Evolutionary conservation across 2,797 vertebrate genomes (phyloP), one percentile per base, ranked within the genome.

Genomic region (Balearica regulorum): DNA sequence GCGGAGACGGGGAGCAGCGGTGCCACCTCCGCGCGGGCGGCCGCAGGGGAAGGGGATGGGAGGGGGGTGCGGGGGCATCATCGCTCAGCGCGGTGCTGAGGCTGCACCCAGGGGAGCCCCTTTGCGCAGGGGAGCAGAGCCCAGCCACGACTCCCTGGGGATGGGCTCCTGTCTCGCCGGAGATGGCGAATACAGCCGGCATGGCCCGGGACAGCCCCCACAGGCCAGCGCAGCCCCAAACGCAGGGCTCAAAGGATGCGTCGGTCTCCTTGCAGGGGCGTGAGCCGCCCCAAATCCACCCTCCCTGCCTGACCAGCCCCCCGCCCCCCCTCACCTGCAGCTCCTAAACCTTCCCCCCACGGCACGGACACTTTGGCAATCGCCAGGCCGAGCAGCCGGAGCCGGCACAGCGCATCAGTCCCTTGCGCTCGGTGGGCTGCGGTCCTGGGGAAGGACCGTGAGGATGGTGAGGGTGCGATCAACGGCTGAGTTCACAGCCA

Each of bases 281-380:
- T 8, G 8, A 54, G 37, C 54, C 25, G 15, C 64, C 41, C 49
- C 71, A 61, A 44, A 39, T 16, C 49, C 37, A n/a, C 43, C 5
- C 17, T 21, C 31, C 11, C 22, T 22, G 24, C 33, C 51, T 18
- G 6, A 24, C 2, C 22, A 7, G 15, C 31, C 29, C 60, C 41
- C 21, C 19, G 26, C 9, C 17, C 18, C n/a, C 35, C 49, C 37
- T 62, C 26, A 28, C 35, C 24, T 11, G 22, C 39, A 51, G n/a
- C 25, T 79, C 53, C 71, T 33, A 20, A 66, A 29, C 6, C 22
- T 48, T 35, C 25, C 31, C 48, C 10, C 33, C 51, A 13, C 0
- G 2, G 12, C 58, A 7, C 3, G 2, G 72, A 7, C 21, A n/a
- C 51, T 62, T 15, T 0, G 8, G 64, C 18, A 51, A 48, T 25